Evolutionary conservation across 2,888 invertebrate genomes (phyloP).

Genomic region (Pardosa pseudoannulata): DNA sequence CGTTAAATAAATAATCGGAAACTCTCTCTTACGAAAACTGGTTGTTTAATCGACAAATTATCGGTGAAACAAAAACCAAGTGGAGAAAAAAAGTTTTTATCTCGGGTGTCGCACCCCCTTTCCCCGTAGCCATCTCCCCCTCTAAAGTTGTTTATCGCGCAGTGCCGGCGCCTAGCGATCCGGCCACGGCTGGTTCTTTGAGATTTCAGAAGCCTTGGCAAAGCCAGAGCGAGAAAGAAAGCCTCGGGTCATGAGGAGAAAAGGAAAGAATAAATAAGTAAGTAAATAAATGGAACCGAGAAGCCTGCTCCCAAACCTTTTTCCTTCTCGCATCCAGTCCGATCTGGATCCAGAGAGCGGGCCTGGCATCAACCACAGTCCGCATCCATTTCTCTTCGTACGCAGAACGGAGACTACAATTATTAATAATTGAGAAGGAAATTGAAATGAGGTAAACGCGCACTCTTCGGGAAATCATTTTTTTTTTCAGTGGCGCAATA

Average conservation of each 20-base stretch:
- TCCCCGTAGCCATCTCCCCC: background rate
- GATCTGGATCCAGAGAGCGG: background rate
- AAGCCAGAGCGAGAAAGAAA: background rate
- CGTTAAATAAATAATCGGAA: too few relatives aligned
- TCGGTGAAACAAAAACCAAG: background rate
- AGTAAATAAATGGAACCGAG: too few relatives aligned
- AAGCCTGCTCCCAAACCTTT: background rate
- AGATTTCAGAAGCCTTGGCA: constrained; percentile 52
- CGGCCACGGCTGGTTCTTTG: constrained; percentile 53
- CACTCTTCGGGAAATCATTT: too few relatives aligned
- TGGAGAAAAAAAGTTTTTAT: background rate
- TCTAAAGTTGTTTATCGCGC: constrained; percentile 3
- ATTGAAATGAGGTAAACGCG: too few relatives aligned
- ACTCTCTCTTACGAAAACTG: too few relatives aligned
- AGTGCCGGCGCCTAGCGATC: constrained; percentile 43
- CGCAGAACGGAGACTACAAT: too few relatives aligned
- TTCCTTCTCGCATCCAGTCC: background rate
- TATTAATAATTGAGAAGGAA: too few relatives aligned
- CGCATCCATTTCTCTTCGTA: too few relatives aligned
- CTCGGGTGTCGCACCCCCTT: background rate
- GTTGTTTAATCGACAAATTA: background rate
- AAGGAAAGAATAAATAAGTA: too few relatives aligned
- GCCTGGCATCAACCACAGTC: background rate
- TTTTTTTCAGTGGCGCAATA: too few relatives aligned
- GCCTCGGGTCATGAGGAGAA: constrained; percentile 1